A percentile compares a stretch with the other conserved stretches of the same genome.
These are phyloP conservation scores for Holotrichia oblita DNA, from an alignment of 1,140 invertebrate genomes.

Conservation along the genomic window DNA sequence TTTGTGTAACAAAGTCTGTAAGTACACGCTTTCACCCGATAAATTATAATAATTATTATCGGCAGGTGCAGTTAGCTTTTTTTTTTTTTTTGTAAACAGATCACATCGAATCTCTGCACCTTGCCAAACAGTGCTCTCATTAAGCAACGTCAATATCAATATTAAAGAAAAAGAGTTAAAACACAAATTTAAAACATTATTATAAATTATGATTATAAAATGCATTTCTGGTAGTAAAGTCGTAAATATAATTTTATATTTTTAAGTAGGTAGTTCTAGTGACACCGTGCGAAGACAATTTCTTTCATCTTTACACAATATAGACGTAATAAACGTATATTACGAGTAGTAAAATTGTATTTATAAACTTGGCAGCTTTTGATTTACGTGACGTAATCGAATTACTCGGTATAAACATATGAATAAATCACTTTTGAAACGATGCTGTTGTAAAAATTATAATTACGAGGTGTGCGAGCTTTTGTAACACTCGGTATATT, in stretches of 20 bases:
- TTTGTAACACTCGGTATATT: not conserved
- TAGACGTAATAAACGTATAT: not conserved
- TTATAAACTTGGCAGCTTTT: conserved; percentile 1
- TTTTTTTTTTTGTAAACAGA: not conserved
- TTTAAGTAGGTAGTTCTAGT: not conserved
- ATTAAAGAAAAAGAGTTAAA: not conserved
- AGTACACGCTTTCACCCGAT: not conserved
- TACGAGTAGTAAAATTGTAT: not conserved
- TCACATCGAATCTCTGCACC: not conserved
- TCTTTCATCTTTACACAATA: too few relatives aligned
- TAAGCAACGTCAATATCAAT: too few relatives aligned
- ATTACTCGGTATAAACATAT: not conserved
- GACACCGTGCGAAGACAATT: not conserved
- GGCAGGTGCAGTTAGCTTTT: not conserved
- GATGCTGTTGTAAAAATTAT: not conserved
- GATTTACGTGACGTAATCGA: not conserved
- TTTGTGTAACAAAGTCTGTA: not conserved
- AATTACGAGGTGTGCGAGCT: not conserved
- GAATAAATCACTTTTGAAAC: not conserved
- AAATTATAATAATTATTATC: not conserved
- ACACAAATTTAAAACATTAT: not conserved
- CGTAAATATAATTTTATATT: not conserved
- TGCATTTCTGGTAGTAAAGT: not conserved
- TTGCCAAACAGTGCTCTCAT: not conserved
- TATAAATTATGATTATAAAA: not conserved